phyloP scores from a whole-genome alignment of 2,113 vertebrate species.

The rat (Rattus norvegicus) region DNA sequence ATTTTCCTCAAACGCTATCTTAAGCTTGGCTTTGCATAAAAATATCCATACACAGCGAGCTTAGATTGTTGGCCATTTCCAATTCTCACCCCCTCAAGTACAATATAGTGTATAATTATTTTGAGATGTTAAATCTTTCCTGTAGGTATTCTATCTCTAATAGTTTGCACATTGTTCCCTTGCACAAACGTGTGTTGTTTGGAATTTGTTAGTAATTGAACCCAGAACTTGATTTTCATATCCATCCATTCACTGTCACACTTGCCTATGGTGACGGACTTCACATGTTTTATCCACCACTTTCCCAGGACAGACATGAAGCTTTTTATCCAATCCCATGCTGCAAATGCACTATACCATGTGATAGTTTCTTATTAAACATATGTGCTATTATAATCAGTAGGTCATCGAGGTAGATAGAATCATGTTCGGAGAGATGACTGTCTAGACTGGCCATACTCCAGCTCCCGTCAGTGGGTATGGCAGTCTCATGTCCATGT shows the following conservation, averaged over 20 bases:
- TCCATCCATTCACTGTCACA: neutral
- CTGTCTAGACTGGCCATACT: neutral
- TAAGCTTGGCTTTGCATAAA: neutral
- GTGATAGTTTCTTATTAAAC: neutral
- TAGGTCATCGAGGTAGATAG: neutral
- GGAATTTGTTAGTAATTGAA: neutral
- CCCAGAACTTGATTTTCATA: neutral
- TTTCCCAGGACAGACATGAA: neutral
- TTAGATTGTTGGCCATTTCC: neutral
- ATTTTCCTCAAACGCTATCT: constrained; percentile 4
- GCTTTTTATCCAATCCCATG: neutral
- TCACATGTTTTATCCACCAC: neutral
- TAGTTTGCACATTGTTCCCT: constrained; percentile 33
- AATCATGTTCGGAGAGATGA: neutral
- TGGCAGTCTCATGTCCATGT: neutral
- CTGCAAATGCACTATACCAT: neutral
- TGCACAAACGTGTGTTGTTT: neutral
- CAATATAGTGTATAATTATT: constrained; percentile 15
- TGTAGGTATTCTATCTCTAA: neutral
- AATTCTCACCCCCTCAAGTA: neutral
- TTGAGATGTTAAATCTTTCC: constrained; percentile 1
- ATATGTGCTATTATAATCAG: neutral
- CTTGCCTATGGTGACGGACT: neutral
- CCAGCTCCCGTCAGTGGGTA: neutral
- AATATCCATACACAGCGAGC: neutral